Evolutionary conservation across 2,888 invertebrate species (phyloP).

Genomic region (Metalampra italica): DNA sequence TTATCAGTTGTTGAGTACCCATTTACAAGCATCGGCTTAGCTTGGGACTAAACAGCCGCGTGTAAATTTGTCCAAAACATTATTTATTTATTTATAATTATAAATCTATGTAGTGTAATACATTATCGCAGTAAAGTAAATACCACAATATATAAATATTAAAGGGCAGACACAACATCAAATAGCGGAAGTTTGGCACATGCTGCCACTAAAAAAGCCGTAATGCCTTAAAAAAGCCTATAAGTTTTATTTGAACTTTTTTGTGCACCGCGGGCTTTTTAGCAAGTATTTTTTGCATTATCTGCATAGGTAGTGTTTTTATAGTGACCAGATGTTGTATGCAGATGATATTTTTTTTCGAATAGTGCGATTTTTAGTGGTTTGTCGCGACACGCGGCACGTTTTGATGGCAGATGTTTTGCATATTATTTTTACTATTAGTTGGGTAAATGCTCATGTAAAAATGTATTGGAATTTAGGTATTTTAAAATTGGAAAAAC

Average conservation of each 20-base stretch:
- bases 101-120: too few species aligned
- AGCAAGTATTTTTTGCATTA: conserved; percentile 53
- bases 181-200: conserved; percentile 62
- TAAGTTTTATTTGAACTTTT: conserved; percentile 45
- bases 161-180: background rate
- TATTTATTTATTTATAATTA: too few species aligned
- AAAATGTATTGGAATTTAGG: too few species aligned
- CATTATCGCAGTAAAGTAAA: too few species aligned
- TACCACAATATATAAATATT: too few species aligned
- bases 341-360: conserved; percentile 74
- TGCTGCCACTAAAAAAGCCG: conserved; percentile 50
- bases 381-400: conserved; percentile 42
- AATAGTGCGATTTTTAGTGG: conserved; percentile 70
- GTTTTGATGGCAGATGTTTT: conserved; percentile 66
- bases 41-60: too few species aligned
- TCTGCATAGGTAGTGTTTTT: conserved; percentile 52
- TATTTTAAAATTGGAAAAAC: too few species aligned
- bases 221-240: conserved; percentile 43
- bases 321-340: conserved; percentile 71
- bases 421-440: conserved; percentile 35
- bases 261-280: conserved; percentile 53
- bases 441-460: background rate
- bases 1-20: too few species aligned
- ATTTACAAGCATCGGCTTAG: too few species aligned
- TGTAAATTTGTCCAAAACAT: too few species aligned